Evolutionary conservation across 2,888 invertebrate genomes (phyloP), one percentile per base, ranked within the genome.

Genomic region (Orchesella flavescens): DNA sequence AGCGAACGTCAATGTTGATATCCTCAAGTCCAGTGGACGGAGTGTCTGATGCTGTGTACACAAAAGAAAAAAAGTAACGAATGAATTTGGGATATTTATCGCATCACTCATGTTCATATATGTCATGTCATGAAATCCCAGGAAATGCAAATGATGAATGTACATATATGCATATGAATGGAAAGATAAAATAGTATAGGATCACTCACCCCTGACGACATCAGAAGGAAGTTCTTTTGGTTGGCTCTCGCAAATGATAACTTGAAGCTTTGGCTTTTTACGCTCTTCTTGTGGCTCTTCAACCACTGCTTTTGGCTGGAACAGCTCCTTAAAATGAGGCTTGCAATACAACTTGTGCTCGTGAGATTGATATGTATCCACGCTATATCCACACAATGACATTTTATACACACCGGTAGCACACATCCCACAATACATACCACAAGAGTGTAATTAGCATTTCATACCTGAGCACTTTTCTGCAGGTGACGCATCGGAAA

Each of bases 401-500:
- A 34, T 34, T 34, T 34, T 34, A 34, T 34, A 7, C 7, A 34
- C 34, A 34, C 34, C 3, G 34, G 7, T 9, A 24, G 10, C 19
- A 63, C 10, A 66, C 24, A 23, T 21, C 63, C 49, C 21, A 21
- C 12, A 19, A 68, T 23, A 7, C 69, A 24, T 49, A 24, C 49
- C 53, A 49, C 12, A 57, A 57, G 10, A 57, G 10, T 17, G 23
- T 55, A 23, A 72, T 46, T 17, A 34, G 24, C 23, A 24, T 12
- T 34, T 24, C 93, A 92, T 90, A 97, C 97, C 94, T 96, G 85
- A 99, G 93, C 89, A 95, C 96, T 90, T 97, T 97, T 90, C 94
- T 94, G 91, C 99, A 99, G 91, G 97, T 96, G 80, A 93, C 93
- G 90, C 98, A 98, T 89, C 96, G 93, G 93, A 98, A 97, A 92